Percentiles rank a stretch among this genome's conserved stretches.
Conservation (phyloP, 1,140 invertebrate species). For the Zaprionus lachaisei region DNA sequence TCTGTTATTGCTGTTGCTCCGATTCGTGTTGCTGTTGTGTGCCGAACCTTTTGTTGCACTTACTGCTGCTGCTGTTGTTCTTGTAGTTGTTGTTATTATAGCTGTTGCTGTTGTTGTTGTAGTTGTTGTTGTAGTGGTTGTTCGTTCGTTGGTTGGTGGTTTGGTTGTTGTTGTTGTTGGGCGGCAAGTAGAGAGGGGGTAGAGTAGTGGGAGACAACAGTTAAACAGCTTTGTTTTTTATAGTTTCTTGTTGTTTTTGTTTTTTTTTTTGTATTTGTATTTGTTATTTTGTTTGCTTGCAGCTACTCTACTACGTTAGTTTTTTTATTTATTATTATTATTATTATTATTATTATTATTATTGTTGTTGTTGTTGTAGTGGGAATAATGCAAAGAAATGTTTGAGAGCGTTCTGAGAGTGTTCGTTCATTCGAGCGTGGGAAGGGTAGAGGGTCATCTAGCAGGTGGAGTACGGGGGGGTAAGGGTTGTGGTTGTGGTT, state of each 20-base stretch:
- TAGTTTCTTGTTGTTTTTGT: slow-evolving; percentile 44
- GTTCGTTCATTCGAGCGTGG: slow-evolving; percentile 20
- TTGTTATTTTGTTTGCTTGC: slow-evolving; percentile 61
- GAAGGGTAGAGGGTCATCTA: neutral
- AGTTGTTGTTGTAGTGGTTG: slow-evolving; percentile 17
- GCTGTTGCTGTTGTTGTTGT: slow-evolving; percentile 8
- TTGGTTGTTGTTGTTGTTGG: slow-evolving; percentile 56
- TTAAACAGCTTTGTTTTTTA: slow-evolving; percentile 74
- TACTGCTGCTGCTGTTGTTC: slow-evolving; percentile 7
- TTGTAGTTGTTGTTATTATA: slow-evolving; percentile 20
- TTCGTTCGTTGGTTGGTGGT: slow-evolving; percentile 44
- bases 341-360: neutral
- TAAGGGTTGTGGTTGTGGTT: neutral
- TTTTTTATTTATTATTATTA: slow-evolving; percentile 10
- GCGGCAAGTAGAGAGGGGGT: slow-evolving; percentile 67
- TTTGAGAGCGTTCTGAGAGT: slow-evolving; percentile 45
- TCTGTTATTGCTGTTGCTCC: slow-evolving; percentile 26
- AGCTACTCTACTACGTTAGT: slow-evolving; percentile 76
- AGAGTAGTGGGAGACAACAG: slow-evolving; percentile 79
- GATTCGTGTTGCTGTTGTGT: slow-evolving; percentile 2
- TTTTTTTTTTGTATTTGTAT: slow-evolving; percentile 17
- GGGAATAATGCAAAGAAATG: slow-evolving; percentile 50
- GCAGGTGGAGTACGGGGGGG: neutral
- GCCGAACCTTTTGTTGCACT: slow-evolving; percentile 27
- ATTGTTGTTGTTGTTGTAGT: slow-evolving; percentile 39